phyloP scores from a whole-genome alignment of 2,888 invertebrate species.

The Alsophila aescularia region DNA sequence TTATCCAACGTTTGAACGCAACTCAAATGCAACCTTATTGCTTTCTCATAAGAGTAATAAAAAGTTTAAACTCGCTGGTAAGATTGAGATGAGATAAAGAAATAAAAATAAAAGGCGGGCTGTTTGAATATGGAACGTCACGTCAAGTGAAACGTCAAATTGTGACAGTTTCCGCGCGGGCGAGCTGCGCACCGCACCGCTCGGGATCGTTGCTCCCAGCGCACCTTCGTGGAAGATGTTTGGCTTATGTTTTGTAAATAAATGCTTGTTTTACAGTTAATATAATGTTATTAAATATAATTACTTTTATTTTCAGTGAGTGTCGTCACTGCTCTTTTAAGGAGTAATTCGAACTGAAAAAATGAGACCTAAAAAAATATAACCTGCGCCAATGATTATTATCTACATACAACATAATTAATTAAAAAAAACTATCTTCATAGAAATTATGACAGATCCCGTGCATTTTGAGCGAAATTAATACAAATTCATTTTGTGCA shows the following conservation, averaged over 20 bases:
- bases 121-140: conserved; percentile 82
- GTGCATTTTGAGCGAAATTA: too few species aligned
- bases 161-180: conserved; percentile 83
- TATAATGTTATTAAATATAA: conserved; percentile 54
- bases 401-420: too few species aligned
- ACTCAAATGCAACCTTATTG: conserved; percentile 63
- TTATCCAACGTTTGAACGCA: conserved; percentile 55
- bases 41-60: conserved; percentile 22
- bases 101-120: conserved; percentile 77
- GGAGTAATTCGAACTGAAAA: background rate
- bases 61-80: conserved; percentile 26
- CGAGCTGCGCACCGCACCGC: conserved; percentile 49
- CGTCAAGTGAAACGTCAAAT: conserved; percentile 82
- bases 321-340: background rate
- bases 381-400: too few species aligned
- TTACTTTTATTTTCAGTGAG: conserved; percentile 30
- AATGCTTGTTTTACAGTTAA: conserved; percentile 52
- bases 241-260: conserved; percentile 47
- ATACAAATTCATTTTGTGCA: too few species aligned
- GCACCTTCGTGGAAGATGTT: conserved; percentile 73
- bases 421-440: too few species aligned
- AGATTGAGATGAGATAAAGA: conserved; percentile 75
- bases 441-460: too few species aligned
- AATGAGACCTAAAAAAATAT: too few species aligned
- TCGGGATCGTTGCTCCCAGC: conserved; percentile 67